phyloP scores from a whole-genome alignment of 2,888 invertebrate species.

The Mesorhabditis spiculigera region DNA sequence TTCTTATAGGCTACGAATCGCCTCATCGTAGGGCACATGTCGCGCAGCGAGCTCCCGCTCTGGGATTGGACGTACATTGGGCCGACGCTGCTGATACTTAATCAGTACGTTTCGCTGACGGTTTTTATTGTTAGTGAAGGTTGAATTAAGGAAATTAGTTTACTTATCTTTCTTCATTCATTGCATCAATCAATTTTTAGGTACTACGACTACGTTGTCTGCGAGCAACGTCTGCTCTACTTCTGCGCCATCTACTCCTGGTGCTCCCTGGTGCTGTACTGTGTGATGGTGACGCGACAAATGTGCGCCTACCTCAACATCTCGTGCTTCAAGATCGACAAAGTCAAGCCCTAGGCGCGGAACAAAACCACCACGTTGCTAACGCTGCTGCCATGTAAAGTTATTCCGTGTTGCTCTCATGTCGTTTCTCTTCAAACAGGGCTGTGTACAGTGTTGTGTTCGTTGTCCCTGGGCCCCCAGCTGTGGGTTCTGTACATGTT shows the following conservation, averaged over 20 bases:
- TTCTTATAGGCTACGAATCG: conserved; percentile 77
- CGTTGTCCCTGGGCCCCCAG: no score
- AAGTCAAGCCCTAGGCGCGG: not conserved
- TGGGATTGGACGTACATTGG: conserved; percentile 88
- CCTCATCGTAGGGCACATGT: conserved; percentile 99
- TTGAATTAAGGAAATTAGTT: not conserved
- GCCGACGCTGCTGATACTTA: conserved; percentile 87
- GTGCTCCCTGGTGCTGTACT: conserved; percentile 60
- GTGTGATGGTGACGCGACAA: conserved; percentile 59
- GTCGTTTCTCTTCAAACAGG: no score
- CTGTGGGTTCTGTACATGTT: no score
- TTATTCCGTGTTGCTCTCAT: no score
- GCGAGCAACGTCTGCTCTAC: conserved; percentile 23
- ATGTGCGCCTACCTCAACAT: conserved; percentile 62
- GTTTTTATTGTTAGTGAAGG: not conserved
- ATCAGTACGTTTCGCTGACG: conserved; percentile 73
- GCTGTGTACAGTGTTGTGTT: no score
- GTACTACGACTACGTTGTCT: conserved; percentile 32
- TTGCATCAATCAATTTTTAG: conserved; percentile 12
- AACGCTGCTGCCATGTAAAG: no score
- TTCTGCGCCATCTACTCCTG: conserved; percentile 57
- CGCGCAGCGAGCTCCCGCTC: conserved; percentile 95
- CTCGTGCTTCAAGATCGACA: conserved; percentile 59
- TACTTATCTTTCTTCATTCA: not conserved
- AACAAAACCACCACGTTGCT: no score